phyloP scores from a whole-genome alignment of 2,888 invertebrate genomes.

The Gisinianus flammeolus region DNA sequence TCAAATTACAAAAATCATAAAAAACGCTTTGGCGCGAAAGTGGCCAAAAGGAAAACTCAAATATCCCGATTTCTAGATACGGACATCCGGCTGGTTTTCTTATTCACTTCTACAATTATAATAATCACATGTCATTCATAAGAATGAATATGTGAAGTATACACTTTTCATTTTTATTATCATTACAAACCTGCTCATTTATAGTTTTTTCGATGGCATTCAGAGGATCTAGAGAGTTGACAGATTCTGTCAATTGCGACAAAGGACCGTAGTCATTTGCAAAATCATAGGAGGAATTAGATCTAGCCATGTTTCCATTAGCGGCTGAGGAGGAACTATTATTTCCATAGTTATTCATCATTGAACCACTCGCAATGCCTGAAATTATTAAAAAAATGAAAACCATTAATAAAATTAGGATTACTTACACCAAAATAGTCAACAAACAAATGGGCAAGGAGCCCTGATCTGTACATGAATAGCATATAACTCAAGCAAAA shows the following conservation, averaged over 20 bases:
- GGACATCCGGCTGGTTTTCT: too few relatives aligned
- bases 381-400: constrained; percentile 21
- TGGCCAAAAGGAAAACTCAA: too few relatives aligned
- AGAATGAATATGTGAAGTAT: neutral
- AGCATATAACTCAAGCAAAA: too few relatives aligned
- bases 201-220: constrained; percentile 93
- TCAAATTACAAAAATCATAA: too few relatives aligned
- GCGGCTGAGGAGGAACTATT: constrained; percentile 60
- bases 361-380: constrained; percentile 82
- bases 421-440: neutral
- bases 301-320: constrained; percentile 58
- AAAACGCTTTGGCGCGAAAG: too few relatives aligned
- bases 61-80: too few relatives aligned
- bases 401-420: neutral
- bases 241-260: constrained; percentile 82
- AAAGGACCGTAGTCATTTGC: constrained; percentile 68
- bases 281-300: constrained; percentile 60
- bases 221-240: constrained; percentile 86
- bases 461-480: too few relatives aligned
- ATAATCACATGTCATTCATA: neutral
- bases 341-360: constrained; percentile 72
- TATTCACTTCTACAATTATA: too few relatives aligned
- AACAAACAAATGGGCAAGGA: too few relatives aligned
- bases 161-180: neutral
- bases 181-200: constrained; percentile 82